A percentile compares a stretch with the other conserved stretches of the same genome.
Conservation (phyloP, 2,113 vertebrate species). For the Atlantisia rogersi region DNA sequence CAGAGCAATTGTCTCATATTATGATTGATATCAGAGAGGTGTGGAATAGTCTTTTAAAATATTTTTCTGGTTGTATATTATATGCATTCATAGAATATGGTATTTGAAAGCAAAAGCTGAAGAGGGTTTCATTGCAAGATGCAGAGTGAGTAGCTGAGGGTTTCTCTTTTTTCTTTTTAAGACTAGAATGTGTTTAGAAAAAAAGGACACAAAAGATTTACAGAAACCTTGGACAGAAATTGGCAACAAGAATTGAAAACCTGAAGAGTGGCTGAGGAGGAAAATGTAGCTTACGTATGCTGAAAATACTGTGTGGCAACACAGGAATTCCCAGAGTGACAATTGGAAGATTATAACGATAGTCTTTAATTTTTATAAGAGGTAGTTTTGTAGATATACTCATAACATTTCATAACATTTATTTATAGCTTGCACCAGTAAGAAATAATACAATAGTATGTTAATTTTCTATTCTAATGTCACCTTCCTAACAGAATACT, state of each 20-base stretch:
- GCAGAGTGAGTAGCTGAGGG: constrained; percentile 35
- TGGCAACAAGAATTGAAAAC: constrained; percentile 55
- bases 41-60: not conserved
- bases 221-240: constrained; percentile 52
- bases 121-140: constrained; percentile 35
- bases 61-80: constrained; percentile 22
- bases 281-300: constrained; percentile 13
- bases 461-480: constrained; percentile 57
- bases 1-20: not conserved
- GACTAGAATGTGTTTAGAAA: constrained; percentile 47
- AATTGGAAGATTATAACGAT: constrained; percentile 61
- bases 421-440: constrained; percentile 63
- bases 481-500: constrained; percentile 34
- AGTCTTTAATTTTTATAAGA: constrained; percentile 71
- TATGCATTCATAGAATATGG: not conserved
- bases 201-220: constrained; percentile 68
- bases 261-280: not conserved
- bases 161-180: not conserved
- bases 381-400: constrained; percentile 56
- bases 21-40: constrained; percentile 22
- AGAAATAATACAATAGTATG: constrained; percentile 61
- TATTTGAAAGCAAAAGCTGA: constrained; percentile 40
- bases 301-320: constrained; percentile 67
- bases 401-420: constrained; percentile 75
- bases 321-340: constrained; percentile 66